These are phyloP conservation scores for Cyanocitta stelleri DNA, from an alignment of 2,113 vertebrate genomes.

Conservation along the genomic window DNA sequence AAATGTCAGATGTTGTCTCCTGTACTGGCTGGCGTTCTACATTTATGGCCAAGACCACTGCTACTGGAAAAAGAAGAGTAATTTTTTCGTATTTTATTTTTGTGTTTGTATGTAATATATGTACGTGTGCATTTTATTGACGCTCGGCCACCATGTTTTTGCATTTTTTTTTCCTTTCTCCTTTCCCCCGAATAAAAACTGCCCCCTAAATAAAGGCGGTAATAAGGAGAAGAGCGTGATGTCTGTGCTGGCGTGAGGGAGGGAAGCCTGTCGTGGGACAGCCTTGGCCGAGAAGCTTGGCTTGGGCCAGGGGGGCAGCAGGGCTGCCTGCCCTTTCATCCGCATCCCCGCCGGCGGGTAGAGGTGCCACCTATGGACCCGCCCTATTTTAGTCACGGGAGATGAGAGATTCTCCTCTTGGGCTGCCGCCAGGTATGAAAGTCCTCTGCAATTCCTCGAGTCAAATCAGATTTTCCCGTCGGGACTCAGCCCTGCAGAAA, in stretches of 20 bases:
- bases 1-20: neutral
- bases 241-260: neutral
- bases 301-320: neutral
- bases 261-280: neutral
- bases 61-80: neutral
- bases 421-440: neutral
- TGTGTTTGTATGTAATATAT: neutral
- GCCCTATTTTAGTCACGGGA: neutral
- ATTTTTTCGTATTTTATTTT: neutral
- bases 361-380: neutral
- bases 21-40: neutral
- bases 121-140: slow-evolving; percentile 4
- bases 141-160: neutral
- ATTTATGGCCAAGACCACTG: neutral
- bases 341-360: neutral
- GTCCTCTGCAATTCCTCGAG: neutral
- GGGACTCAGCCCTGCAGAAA: neutral
- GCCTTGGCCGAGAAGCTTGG: neutral
- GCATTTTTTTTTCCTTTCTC: neutral
- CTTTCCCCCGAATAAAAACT: slow-evolving; percentile 10
- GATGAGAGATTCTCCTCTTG: neutral
- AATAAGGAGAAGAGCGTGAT: neutral
- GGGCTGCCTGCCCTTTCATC: neutral
- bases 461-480: neutral
- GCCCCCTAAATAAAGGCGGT: slow-evolving; percentile 13